A percentile compares a stretch with the other conserved stretches of the same genome.
phyloP scores from a whole-genome alignment of 2,888 invertebrate species.

The Macrosoma leucophasiata region DNA sequence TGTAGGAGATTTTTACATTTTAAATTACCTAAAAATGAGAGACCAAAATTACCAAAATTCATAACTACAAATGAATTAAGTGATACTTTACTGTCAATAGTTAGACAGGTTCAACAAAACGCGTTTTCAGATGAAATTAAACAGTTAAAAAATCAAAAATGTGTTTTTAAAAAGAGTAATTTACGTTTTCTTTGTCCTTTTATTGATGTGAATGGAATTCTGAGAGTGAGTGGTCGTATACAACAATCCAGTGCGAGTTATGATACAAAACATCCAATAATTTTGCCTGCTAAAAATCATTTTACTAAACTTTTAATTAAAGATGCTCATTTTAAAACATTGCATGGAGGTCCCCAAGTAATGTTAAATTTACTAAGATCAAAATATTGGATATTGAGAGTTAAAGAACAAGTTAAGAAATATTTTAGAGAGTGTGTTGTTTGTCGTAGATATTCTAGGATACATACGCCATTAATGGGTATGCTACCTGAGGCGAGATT shows the following conservation, averaged over 20 bases:
- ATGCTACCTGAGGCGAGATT: constrained; percentile 24
- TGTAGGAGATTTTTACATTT: constrained; percentile 16
- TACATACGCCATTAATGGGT: constrained; percentile 18
- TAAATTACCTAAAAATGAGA: constrained; percentile 2
- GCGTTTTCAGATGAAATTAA: background rate
- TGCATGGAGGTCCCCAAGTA: constrained; percentile 29
- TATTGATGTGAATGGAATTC: constrained; percentile 20
- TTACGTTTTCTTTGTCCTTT: constrained; percentile 19
- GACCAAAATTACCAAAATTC: constrained; percentile 1
- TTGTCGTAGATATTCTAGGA: constrained; percentile 17
- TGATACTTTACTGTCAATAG: constrained; percentile 8
- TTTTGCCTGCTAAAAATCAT: constrained; percentile 17
- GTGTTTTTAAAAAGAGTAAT: constrained; percentile 6
- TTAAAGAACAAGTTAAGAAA: constrained; percentile 11
- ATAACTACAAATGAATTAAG: constrained; percentile 17
- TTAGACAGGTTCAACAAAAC: constrained; percentile 11
- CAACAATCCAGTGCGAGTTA: constrained; percentile 12
- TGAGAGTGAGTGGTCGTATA: constrained; percentile 28
- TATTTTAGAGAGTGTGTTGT: constrained; percentile 16
- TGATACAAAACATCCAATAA: constrained; percentile 26
- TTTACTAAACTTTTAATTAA: constrained; percentile 19
- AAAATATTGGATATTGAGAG: constrained; percentile 26
- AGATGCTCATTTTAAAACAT: constrained; percentile 19
- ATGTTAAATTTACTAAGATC: constrained; percentile 23
- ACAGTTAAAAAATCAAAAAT: background rate